Evolutionary conservation across 2,797 vertebrate species (phyloP), one percentile per base, ranked within the genome.

Genomic region (Botia kubotai): DNA sequence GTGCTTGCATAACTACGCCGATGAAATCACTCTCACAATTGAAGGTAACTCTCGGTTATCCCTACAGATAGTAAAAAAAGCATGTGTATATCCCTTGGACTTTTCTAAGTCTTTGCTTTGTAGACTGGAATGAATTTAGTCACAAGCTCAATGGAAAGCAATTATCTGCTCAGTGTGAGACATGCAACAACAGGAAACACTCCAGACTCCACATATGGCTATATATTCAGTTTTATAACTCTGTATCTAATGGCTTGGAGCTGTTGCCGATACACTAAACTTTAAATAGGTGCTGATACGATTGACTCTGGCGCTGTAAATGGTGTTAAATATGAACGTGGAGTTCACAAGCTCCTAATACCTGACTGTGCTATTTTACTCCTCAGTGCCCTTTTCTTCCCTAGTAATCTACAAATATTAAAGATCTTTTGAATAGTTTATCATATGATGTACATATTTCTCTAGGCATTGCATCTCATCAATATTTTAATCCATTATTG

Each of bases 11-110:
- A 90, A 89, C 91, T 88, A 79, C 87, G 85, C 87, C 89, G 89
- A 87, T 92, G 88, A 92, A 92, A 91, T 83, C 75, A 2, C 85
- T 82, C 65, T 10, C 87, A 80, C 69, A 80, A 85, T 72, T 74
- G 83, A 89, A 89, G 88, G 90, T 94, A 90, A 91, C 89, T 92
- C 77, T 17, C 68, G 90, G 92, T 92, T 89, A 88, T 85, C 85
- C 75, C 83, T 58, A 52, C 10, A 16, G 65, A 63, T 58, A n/a
- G 70, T 70, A 70, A 77, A 82, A 65, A 57, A 77, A 74, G 68
- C 14, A 36, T 77, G 70, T 77, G 75, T 65, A 77, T 82, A 77
- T 76, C 82, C 76, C 71, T 57, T 46, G 69, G 77, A 76, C 63
- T 80, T 73, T 5, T 72, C 36, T 21, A 82, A 82, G 55, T 68